Conservation (phyloP, 1,140 invertebrate genomes). For the Aphaenogaster rudis region DNA sequence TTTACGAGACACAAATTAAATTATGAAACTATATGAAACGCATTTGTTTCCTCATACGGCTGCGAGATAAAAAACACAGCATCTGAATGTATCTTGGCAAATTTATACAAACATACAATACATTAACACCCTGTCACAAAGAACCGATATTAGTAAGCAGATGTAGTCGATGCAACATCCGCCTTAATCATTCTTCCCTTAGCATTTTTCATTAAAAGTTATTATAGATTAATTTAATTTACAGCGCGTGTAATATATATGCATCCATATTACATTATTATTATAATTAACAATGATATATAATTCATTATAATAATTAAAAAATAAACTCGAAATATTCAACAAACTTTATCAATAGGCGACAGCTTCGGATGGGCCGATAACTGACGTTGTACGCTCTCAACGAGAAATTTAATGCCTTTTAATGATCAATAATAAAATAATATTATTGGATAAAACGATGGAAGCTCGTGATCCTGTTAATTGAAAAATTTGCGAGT, state of each 20-base stretch:
- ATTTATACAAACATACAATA: conserved; percentile 39
- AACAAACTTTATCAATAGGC: conserved; percentile 14
- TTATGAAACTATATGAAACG: neutral
- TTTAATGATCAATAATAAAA: conserved; percentile 50
- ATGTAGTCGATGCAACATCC: neutral
- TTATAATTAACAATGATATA: conserved; percentile 32
- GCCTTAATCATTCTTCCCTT: conserved; percentile 15
- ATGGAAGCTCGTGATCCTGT: conserved; percentile 36
- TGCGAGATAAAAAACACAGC: neutral
- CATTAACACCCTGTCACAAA: conserved; percentile 14
- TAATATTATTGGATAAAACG: conserved; percentile 29
- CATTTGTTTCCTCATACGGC: neutral
- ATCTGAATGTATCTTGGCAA: conserved; percentile 34
- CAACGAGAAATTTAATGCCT: neutral
- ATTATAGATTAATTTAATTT: conserved; percentile 23
- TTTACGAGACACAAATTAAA: neutral
- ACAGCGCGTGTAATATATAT: conserved; percentile 1
- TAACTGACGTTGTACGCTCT: conserved; percentile 8
- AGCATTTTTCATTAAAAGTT: conserved; percentile 6
- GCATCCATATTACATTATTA: conserved; percentile 18
- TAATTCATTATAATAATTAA: conserved; percentile 15
- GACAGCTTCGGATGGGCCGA: neutral
- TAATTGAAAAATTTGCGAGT: conserved; percentile 51
- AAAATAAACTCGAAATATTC: conserved; percentile 35
- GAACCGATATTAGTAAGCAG: conserved; percentile 16